phyloP scores from a whole-genome alignment of 2,797 vertebrate genomes.

The Eulemur mongoz region DNA sequence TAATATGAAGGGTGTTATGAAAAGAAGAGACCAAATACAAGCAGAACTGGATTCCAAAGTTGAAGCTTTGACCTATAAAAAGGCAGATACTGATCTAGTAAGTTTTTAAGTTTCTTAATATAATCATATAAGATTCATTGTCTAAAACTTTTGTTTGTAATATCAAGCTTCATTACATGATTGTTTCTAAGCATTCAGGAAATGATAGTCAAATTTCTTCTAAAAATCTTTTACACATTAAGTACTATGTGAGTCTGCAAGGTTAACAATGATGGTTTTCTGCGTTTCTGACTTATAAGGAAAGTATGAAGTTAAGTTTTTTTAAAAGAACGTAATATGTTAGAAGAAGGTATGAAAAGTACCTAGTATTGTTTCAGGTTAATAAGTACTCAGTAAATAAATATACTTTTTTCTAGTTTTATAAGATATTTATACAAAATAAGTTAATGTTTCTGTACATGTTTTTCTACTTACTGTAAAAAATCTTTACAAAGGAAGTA shows the following conservation, averaged over 20 bases:
- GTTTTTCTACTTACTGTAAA: not conserved
- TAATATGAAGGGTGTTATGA: slow-evolving; percentile 90
- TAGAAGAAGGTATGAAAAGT: not conserved
- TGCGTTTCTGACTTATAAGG: not conserved
- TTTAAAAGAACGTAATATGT: not conserved
- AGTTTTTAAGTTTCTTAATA: slow-evolving; percentile 77
- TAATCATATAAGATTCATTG: not conserved
- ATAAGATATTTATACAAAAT: not conserved
- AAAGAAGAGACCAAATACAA: slow-evolving; percentile 96
- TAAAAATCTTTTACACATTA: not conserved
- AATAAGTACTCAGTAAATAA: not conserved
- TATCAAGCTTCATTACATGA: not conserved
- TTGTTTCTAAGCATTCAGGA: not conserved
- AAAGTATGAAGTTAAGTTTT: not conserved
- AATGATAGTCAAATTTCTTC: not conserved
- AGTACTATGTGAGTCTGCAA: not conserved
- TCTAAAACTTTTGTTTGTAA: not conserved
- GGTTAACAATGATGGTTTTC: not conserved
- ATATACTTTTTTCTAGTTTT: not conserved
- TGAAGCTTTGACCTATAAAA: slow-evolving; percentile 89
- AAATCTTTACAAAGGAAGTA: not conserved
- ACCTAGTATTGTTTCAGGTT: not conserved
- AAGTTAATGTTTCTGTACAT: not conserved
- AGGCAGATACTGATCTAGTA: slow-evolving; percentile 90
- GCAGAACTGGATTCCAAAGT: slow-evolving; percentile 92